Percentiles rank a stretch among this genome's conserved stretches.
phyloP scores from a whole-genome alignment of 2,888 invertebrate genomes.

The Steinernema carpocapsae region DNA sequence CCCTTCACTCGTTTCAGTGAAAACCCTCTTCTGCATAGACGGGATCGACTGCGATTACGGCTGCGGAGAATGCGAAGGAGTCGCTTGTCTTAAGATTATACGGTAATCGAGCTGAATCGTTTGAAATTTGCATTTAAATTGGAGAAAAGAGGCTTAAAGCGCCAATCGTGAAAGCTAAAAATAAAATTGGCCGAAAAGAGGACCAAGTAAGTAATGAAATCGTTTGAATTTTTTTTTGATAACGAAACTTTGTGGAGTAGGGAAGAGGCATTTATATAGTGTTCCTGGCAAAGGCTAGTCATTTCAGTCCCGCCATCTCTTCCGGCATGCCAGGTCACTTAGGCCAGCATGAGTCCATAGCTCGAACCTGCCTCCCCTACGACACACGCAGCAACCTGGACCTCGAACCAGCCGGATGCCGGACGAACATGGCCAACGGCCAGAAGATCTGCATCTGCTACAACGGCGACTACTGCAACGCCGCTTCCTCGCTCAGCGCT shows the following conservation, averaged over 20 bases:
- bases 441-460: conserved; percentile 36
- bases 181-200: too few species aligned
- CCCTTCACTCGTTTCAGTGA: conserved; percentile 3
- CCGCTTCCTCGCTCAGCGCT: not conserved
- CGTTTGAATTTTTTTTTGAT: too few species aligned
- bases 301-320: not conserved
- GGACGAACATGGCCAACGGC: conserved; percentile 33
- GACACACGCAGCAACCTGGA: conserved; percentile 30
- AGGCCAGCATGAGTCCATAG: conserved; percentile 33
- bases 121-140: conserved; percentile 20
- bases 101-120: conserved; percentile 28
- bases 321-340: conserved; percentile 14
- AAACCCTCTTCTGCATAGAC: conserved; percentile 28
- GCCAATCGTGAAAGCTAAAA: not conserved
- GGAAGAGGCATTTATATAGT: too few species aligned
- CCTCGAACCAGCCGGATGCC: conserved; percentile 37
- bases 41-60: conserved; percentile 35
- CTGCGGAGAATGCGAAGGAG: conserved; percentile 38
- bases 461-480: conserved; percentile 36
- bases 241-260: too few species aligned
- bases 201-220: too few species aligned
- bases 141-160: not conserved
- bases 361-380: conserved; percentile 41
- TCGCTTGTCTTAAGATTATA: conserved; percentile 37
- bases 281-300: too few species aligned